Base-by-base conservation (phyloP, 2,888 invertebrate genomes). In the Catocala sponsa region DNA sequence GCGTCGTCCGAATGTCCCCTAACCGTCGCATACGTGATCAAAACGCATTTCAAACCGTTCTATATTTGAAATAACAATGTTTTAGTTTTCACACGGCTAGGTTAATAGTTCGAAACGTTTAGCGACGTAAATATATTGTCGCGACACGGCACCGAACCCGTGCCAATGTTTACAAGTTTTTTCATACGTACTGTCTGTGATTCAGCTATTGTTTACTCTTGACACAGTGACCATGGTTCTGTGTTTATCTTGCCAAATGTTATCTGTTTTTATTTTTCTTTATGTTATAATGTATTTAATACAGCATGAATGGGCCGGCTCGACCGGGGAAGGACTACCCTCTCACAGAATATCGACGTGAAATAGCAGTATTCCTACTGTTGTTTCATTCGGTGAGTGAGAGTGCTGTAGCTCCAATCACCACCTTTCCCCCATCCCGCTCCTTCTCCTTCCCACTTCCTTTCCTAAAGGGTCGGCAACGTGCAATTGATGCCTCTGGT, bases 121-220 rank as follows among this genome's bases (percentile, higher is more conserved):
- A 46, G 46, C 46, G 46, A 15, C 46, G 56, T 56, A 53, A 15
- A 55, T 7, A 56, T 53, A 47, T 55, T 58, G 67, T 61, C 76
- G 63, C 69, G 53, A 47, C 50, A 25, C 55, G 33, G 38, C 43
- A 12, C 15, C 56, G 51, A 25, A 42, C 11, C 15, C 6, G 54
- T 73, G 75, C 75, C 75, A 75, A 73, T 76, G 66, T 75, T 75
- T 75, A 76, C 70, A 56, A 57, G 69, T 70, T 70, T 63, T 61
- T 50, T 32, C 15, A 2, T 12, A 25, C 38, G 12, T 52, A 13
- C 10, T 35, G 15, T 49, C 43, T 54, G 41, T 63, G 74, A 73
- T 44, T 73, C 70, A 75, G 12, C 25, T 48, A 48, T 57, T 74
- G 68, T 73, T 68, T 71, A 65, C 67, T 38, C 11, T 9, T 5